Evolutionary conservation across 2,888 invertebrate species (phyloP), one percentile per base, ranked within the genome.

Genomic region (Napeogenes sylphis): DNA sequence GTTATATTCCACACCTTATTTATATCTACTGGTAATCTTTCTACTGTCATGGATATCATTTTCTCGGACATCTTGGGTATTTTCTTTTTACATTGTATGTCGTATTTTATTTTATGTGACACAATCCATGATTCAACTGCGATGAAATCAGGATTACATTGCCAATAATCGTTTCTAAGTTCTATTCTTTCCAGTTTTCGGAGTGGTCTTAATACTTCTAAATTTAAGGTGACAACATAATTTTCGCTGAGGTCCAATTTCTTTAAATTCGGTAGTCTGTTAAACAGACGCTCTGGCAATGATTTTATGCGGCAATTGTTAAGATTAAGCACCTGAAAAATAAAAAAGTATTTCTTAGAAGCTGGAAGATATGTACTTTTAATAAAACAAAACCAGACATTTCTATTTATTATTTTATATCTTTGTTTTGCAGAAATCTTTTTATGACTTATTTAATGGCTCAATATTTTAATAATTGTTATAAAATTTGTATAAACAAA

Each of bases 241-340:
- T 94, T 94, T 69, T 92, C 91, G 21, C 93, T 92, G 59, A 94
- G 73, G 76, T 94, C 93, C 59, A 94, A 72, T 58, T 90, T 86
- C 58, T 84, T 84, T 32, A 94, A 75, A 67, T 91, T 91, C 0
- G 93, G 92, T 56, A 94, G 62, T 58, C 91, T 84, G 8, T 79
- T 83, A 65, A 94, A 92, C 8, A 92, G 71, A 55, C 90, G 81
- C 0, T 84, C 79, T 4, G 91, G 90, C 56, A 94, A 70, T 13
- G 90, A 83, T 70, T 91, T 91, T 57, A 94, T 91, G 64, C 92
- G 91, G 53, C 93, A 92, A 65, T 90, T 89, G 67, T 92, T 92
- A 45, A 94, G 77, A 73, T 92, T 92, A 1, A 94, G 79, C 21
- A 91, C 82, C 88, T 92, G 84, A 65, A 92, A 84, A 21, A 47